Conservation (phyloP, 1,140 invertebrate genomes). For the Euschistus heros region DNA sequence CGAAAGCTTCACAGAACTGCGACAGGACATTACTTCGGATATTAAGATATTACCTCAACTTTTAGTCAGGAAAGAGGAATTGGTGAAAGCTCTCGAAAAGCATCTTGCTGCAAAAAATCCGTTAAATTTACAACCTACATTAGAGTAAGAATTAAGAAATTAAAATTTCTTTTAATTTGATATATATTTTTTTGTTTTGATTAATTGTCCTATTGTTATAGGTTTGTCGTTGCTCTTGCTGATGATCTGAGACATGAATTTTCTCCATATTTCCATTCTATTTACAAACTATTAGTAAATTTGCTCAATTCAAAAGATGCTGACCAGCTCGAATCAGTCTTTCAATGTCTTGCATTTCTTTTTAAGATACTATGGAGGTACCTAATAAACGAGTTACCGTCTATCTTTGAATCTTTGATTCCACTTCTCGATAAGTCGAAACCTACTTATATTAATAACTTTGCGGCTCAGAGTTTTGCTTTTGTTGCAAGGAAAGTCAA, state of each 20-base stretch:
- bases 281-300: constrained; percentile 56
- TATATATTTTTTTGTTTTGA: constrained; percentile 44
- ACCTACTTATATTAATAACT: constrained; percentile 74
- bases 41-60: constrained; percentile 70
- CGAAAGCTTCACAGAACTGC: constrained; percentile 64
- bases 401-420: constrained; percentile 59
- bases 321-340: constrained; percentile 70
- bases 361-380: constrained; percentile 79
- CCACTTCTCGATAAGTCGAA: constrained; percentile 58
- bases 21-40: constrained; percentile 50
- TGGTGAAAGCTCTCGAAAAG: constrained; percentile 57
- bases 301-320: constrained; percentile 65
- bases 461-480: constrained; percentile 89
- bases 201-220: constrained; percentile 38
- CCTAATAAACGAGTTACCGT: constrained; percentile 65
- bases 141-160: constrained; percentile 57
- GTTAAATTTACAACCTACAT: constrained; percentile 61
- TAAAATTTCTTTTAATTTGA: neutral
- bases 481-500: constrained; percentile 81
- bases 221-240: constrained; percentile 69
- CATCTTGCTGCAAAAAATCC: constrained; percentile 57
- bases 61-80: constrained; percentile 61
- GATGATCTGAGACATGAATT: constrained; percentile 79
- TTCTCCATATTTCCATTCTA: constrained; percentile 62
- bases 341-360: constrained; percentile 72